Base-by-base conservation (phyloP, 2,113 vertebrate genomes). In the Sterrhoptilus dennistouni region DNA sequence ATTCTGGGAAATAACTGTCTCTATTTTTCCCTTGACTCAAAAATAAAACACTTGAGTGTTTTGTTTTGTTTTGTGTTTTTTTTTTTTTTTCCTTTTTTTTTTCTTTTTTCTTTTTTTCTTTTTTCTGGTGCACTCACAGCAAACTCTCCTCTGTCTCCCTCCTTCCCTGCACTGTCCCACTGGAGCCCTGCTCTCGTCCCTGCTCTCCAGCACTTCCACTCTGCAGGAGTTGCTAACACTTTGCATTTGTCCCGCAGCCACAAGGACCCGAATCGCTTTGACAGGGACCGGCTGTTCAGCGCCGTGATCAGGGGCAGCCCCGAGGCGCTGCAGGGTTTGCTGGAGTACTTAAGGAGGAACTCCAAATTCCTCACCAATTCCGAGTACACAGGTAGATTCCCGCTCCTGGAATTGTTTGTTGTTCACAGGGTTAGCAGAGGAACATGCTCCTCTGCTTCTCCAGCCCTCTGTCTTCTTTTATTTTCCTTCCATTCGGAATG, bases 291-390 rank as follows among this genome's bases (percentile, higher is more conserved):
- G 57, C 93, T 99, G 83, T 99, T 99, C 97, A 97, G 97, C 1
- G 99, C 98, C 0, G 98, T 98, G 44, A 95, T 98, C 29, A 97
- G 96, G 40, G 97, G 99, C 40, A 97, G 98, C 14, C 96, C 98
- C 0, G 82, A 85, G 53, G 96, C 96, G 3, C 97, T 99, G 91
- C 91, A 98, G 3, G 98, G 98, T 22, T 96, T 99, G n/a, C 45
- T 97, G 2, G 96, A 97, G n/a, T 99, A 99, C 89, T 96, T 99
- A 93, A 44, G 72, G 27, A 95, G 82, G 81, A 98, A 89, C 70
- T 97, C 97, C 97, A 99, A 99, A 94, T 98, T 97, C 59, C 99
- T 99, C 91, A 98, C 98, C 0, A 98, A 99, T 96, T 93, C 97
- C 1, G 94, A 98, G 69, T 99, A 98, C 98, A 98, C 97, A 98